These are phyloP conservation scores for Cranoglanis bouderius DNA, from an alignment of 2,113 vertebrate species.

Conservation along the genomic window DNA sequence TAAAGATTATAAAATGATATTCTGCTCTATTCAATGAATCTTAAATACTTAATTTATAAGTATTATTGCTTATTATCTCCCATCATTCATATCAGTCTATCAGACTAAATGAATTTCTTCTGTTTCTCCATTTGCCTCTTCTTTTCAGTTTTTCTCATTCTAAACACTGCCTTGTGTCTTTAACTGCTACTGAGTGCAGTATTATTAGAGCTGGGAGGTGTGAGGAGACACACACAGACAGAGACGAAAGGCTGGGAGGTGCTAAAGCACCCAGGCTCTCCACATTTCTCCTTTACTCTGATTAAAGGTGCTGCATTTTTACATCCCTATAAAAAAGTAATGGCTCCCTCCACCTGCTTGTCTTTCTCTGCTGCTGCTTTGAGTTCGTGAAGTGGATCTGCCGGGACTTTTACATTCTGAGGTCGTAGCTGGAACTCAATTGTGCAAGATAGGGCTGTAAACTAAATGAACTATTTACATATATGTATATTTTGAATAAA, in stretches of 20 bases:
- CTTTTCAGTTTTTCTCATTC: background rate
- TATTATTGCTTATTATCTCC: background rate
- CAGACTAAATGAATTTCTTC: background rate
- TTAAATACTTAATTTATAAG: background rate
- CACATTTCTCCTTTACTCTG: conserved; percentile 30
- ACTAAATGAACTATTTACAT: background rate
- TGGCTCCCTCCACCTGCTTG: conserved; percentile 32
- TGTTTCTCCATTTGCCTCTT: background rate
- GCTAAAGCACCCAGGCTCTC: background rate
- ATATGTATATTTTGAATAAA: background rate
- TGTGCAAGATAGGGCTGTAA: background rate
- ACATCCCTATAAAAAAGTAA: conserved; percentile 45
- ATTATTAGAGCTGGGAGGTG: conserved; percentile 19
- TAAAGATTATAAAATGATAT: background rate
- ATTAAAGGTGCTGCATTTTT: conserved; percentile 48
- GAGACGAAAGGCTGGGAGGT: conserved; percentile 7
- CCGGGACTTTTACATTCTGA: conserved; percentile 24
- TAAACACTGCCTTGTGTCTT: background rate
- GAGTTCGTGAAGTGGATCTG: conserved; percentile 26
- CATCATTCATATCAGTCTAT: background rate
- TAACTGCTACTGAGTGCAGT: background rate
- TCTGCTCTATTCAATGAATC: background rate
- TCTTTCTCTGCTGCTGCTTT: conserved; percentile 10
- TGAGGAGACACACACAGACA: conserved; percentile 5
- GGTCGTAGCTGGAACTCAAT: background rate